Evolutionary conservation across 1,140 invertebrate species (phyloP).

Genomic region (Yoshiicerus persimilis): DNA sequence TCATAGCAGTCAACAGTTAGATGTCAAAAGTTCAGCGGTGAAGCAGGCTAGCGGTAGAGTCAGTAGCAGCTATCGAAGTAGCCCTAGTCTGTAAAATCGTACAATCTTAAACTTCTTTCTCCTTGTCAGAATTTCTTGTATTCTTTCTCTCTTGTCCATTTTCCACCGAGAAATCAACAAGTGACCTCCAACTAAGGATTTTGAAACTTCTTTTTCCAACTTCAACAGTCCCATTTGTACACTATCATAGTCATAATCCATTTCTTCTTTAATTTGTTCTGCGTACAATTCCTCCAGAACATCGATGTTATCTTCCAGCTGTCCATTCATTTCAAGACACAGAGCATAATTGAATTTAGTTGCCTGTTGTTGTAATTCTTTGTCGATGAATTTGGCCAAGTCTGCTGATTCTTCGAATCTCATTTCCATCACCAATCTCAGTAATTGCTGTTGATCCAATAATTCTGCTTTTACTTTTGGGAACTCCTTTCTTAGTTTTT

Average conservation of each 20-base stretch:
- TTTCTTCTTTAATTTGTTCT: not conserved
- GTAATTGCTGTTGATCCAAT: not conserved
- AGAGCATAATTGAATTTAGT: not conserved
- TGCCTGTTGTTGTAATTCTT: not conserved
- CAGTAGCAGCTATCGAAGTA: no score
- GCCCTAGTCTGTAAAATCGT: no score
- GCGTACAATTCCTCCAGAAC: not conserved
- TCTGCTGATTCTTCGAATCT: no score
- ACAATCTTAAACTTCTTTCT: not conserved
- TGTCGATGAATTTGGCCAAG: no score
- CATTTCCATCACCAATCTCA: not conserved
- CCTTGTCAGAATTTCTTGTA: not conserved
- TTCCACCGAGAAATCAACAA: not conserved
- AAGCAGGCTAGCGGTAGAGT: no score
- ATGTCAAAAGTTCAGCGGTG: no score
- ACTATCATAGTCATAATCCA: not conserved
- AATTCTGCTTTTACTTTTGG: no score
- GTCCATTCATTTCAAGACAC: not conserved
- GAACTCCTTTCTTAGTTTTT: no score
- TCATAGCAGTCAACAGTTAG: no score
- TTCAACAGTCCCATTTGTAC: not conserved
- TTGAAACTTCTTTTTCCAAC: not conserved
- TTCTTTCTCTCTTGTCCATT: not conserved
- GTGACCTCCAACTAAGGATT: not conserved
- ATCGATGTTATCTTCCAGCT: not conserved